Percentiles rank a stretch among this genome's conserved stretches.
Conservation (phyloP, 2,113 vertebrate genomes). For the Pituophis catenifer region DNA sequence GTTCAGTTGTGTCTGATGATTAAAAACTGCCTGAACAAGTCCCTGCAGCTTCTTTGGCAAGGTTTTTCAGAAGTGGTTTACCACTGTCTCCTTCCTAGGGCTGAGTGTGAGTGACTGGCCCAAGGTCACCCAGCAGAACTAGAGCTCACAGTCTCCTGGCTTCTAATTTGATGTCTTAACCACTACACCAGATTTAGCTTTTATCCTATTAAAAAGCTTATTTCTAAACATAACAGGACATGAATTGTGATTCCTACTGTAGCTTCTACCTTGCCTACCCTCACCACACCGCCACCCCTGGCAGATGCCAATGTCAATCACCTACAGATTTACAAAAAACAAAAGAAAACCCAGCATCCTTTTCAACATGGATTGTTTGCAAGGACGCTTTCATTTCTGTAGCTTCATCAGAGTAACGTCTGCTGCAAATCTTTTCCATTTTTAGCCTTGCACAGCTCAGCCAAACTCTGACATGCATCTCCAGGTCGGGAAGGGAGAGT, state of each 20-base stretch:
- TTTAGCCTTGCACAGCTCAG: conserved; percentile 48
- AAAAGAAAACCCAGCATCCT: background rate
- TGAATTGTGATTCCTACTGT: background rate
- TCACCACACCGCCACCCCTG: background rate
- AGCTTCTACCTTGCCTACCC: background rate
- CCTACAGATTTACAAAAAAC: background rate
- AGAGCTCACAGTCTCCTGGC: background rate
- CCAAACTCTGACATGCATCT: conserved; percentile 40
- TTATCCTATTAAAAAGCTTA: background rate
- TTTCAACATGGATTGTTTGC: conserved; percentile 21
- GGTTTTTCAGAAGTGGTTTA: too few species aligned
- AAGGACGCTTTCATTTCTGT: conserved; percentile 30
- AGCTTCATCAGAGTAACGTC: conserved; percentile 23
- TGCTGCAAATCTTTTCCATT: conserved; percentile 35
- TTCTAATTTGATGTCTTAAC: background rate
- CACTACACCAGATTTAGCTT: background rate
- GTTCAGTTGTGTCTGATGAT: background rate
- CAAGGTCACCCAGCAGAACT: background rate
- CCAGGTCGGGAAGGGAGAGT: conserved; percentile 9
- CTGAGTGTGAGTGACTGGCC: background rate
- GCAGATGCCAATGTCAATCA: background rate
- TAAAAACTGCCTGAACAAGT: background rate
- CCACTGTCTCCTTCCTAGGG: background rate
- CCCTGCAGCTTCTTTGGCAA: background rate
- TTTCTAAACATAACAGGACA: background rate